phyloP scores from a whole-genome alignment of 2,888 invertebrate genomes.

The Rhagophthalmus giganteus region DNA sequence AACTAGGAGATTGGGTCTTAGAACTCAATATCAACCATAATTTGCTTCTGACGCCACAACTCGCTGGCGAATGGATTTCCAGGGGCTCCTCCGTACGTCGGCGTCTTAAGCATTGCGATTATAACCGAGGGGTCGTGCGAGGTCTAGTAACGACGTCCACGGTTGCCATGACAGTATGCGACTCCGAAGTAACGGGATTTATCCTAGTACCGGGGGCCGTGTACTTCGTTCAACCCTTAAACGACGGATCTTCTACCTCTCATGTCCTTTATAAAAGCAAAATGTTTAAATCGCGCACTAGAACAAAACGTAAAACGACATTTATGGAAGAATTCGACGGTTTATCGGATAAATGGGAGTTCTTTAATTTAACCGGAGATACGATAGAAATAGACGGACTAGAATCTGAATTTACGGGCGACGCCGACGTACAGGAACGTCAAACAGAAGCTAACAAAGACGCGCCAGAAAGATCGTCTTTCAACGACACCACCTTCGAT shows the following conservation, averaged over 20 bases:
- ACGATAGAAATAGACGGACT: slow-evolving; percentile 51
- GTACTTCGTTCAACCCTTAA: slow-evolving; percentile 45
- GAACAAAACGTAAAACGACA: slow-evolving; percentile 1
- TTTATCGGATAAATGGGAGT: slow-evolving; percentile 33
- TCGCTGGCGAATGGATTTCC: slow-evolving; percentile 42
- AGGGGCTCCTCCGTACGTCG: slow-evolving; percentile 31
- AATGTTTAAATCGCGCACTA: slow-evolving; percentile 10
- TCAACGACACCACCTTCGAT: slow-evolving; percentile 20
- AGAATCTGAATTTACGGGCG: slow-evolving; percentile 20
- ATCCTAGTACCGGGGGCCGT: slow-evolving; percentile 39
- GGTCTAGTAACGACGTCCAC: slow-evolving; percentile 40
- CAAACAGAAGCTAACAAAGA: slow-evolving; percentile 17
- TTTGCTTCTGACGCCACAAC: slow-evolving; percentile 41
- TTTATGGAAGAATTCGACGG: slow-evolving; percentile 8
- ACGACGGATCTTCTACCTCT: slow-evolving; percentile 27
- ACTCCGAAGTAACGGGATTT: slow-evolving; percentile 41
- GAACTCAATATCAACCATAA: slow-evolving; percentile 43
- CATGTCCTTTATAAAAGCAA: slow-evolving; percentile 22
- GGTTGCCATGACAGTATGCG: slow-evolving; percentile 47
- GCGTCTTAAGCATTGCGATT: slow-evolving; percentile 40
- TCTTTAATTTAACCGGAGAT: slow-evolving; percentile 58
- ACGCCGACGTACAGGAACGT: slow-evolving; percentile 12
- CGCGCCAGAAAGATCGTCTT: slow-evolving; percentile 9
- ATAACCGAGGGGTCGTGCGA: slow-evolving; percentile 42
- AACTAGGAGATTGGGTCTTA: slow-evolving; percentile 44